Evolutionary conservation across 1,140 invertebrate species (phyloP), one percentile per base, ranked within the genome.

Genomic region (Tigriopus japonicus): DNA sequence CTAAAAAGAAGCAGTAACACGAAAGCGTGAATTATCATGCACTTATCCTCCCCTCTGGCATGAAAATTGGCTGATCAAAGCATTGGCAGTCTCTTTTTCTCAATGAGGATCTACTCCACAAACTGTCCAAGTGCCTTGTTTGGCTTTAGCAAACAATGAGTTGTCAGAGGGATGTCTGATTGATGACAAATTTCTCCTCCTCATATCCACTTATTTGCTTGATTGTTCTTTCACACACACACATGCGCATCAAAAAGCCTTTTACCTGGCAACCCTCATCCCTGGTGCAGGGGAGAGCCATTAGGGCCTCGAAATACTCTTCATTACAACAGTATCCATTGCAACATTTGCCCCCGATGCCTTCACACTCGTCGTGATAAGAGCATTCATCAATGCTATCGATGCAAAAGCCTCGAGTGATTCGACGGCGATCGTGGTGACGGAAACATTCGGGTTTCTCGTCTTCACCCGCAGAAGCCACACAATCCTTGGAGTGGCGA

Each of bases 271-370:
- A 58, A 41, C 55, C 55, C 21, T 41, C 24, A 23, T 58, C 28
- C 24, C 15, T 58, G 55, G 41, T 41, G 55, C 55, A 58, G 6
- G 55, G 24, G n/a, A 58, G 17, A n/a, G 28, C 23, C 42, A 17
- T 42, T 6, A 58, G 28, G 9, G 3, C 55, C 12, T 58, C 24
- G 17, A 58, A 58, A 43, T 58, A 58, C 13, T 24, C 55, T 17
- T 40, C 55, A 58, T 58, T 40, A 19, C 55, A 58, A 24, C 55
- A 58, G 40, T 42, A 35, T n/a, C 55, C 55, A 42, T 58, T 58
- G 41, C 55, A 58, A n/a, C 55, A 58, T 40, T 58, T 58, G 15
- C 55, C 40, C 5, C n/a, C 17, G n/a, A 17, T 3, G 45, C n/a
- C 45, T 13, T 40, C 24, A 42, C 55, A 58, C 17, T 58, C 55